Evolutionary conservation across 2,888 invertebrate genomes (phyloP).

Genomic region (Macrophya annulata): DNA sequence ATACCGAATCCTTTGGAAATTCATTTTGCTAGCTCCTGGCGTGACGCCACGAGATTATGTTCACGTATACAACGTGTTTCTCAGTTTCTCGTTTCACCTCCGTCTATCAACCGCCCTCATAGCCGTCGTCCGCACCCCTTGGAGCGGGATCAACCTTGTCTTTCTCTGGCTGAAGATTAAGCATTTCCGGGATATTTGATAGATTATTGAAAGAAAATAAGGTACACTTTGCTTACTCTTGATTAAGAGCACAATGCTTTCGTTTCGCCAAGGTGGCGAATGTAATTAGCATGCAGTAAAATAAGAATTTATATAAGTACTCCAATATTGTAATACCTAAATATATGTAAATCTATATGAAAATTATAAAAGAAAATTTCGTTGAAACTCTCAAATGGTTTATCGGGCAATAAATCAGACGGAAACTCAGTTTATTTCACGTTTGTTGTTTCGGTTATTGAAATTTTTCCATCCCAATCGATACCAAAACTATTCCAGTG

Average conservation of each 20-base stretch:
- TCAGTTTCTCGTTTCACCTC: not conserved
- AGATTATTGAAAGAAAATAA: not conserved
- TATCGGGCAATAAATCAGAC: too few relatives aligned
- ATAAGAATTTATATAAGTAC: too few relatives aligned
- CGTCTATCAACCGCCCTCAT: not conserved
- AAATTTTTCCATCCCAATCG: too few relatives aligned
- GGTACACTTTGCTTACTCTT: not conserved
- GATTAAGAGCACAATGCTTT: not conserved
- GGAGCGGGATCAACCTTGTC: not conserved
- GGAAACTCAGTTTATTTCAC: too few relatives aligned
- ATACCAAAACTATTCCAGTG: too few relatives aligned
- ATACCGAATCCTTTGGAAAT: constrained; percentile 17
- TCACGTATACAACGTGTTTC: constrained; percentile 15
- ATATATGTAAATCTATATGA: too few relatives aligned
- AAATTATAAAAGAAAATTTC: too few relatives aligned
- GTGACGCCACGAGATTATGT: constrained; percentile 34
- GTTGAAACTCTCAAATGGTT: too few relatives aligned
- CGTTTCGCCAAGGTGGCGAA: too few relatives aligned
- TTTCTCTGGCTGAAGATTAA: not conserved
- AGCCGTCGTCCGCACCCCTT: not conserved
- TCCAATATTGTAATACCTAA: too few relatives aligned
- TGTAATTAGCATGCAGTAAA: too few relatives aligned
- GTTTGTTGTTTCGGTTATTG: too few relatives aligned
- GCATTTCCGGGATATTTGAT: not conserved
- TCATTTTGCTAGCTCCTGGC: constrained; percentile 26